These are phyloP conservation scores for Dicyrtomina minuta DNA, from an alignment of 2,888 invertebrate genomes.

Conservation along the genomic window DNA sequence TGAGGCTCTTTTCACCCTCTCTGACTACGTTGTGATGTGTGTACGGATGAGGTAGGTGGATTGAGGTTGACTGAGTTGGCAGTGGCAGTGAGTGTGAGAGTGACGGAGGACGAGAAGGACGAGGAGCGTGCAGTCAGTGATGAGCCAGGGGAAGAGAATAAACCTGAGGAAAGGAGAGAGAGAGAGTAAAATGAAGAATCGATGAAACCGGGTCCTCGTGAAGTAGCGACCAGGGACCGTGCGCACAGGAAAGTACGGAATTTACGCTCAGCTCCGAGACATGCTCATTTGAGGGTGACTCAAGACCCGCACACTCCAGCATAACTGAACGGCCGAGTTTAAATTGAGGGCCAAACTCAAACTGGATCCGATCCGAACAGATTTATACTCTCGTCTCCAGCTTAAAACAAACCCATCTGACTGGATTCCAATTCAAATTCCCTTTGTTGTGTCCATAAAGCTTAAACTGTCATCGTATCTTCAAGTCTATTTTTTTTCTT, in stretches of 20 bases:
- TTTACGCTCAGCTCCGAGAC: slow-evolving; percentile 1
- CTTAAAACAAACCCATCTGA: slow-evolving; percentile 2
- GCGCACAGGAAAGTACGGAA: not conserved
- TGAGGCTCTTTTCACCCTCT: too few species aligned
- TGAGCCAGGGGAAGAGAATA: not conserved
- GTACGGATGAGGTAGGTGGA: too few species aligned
- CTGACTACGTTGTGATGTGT: too few species aligned
- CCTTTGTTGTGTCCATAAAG: not conserved
- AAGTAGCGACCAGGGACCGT: not conserved
- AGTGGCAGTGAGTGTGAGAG: too few species aligned
- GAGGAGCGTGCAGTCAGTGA: too few species aligned
- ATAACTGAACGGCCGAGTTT: not conserved
- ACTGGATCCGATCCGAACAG: slow-evolving; percentile 17
- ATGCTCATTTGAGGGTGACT: slow-evolving; percentile 19
- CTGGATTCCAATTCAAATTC: not conserved
- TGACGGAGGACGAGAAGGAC: too few species aligned
- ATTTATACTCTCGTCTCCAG: slow-evolving; percentile 7
- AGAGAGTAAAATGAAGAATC: slow-evolving; percentile 16
- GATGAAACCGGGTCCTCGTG: slow-evolving; percentile 28
- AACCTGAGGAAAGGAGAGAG: not conserved
- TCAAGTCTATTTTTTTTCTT: not conserved
- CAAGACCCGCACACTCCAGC: not conserved
- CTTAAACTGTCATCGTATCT: not conserved
- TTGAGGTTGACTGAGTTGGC: too few species aligned
- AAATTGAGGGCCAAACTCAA: slow-evolving; percentile 33